Conservation (phyloP, 2,888 invertebrate genomes). For the Allacma fusca region DNA sequence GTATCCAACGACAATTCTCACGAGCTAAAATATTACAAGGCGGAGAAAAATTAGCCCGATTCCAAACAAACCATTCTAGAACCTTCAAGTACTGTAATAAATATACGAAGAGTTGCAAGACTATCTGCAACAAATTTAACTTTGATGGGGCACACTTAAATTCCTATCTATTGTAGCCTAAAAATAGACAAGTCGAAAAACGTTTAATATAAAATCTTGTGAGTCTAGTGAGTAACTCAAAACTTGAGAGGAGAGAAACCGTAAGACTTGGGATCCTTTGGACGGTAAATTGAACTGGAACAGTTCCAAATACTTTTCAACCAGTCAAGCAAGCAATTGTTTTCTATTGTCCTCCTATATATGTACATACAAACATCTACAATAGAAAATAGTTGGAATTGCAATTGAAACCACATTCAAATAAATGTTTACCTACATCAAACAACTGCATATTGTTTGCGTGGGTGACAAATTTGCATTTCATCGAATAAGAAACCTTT, state of each 20-base stretch:
- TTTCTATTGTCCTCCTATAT: neutral
- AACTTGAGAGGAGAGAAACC: slow-evolving; percentile 14
- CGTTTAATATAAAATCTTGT: slow-evolving; percentile 23
- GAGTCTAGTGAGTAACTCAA: slow-evolving; percentile 2
- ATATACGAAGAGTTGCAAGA: neutral
- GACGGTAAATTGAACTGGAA: slow-evolving; percentile 37
- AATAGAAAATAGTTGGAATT: slow-evolving; percentile 1
- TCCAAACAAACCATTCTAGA: too few relatives aligned
- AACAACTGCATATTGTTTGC: neutral
- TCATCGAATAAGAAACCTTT: too few relatives aligned
- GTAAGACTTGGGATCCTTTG: slow-evolving; percentile 9
- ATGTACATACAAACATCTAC: neutral
- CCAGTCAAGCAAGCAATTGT: slow-evolving; percentile 40
- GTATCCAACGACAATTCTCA: slow-evolving; percentile 42
- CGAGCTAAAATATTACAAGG: neutral
- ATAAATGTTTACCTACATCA: neutral
- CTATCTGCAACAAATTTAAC: neutral
- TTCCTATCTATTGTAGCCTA: slow-evolving; percentile 27
- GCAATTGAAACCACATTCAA: neutral
- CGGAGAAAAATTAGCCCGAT: too few relatives aligned
- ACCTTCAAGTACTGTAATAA: too few relatives aligned
- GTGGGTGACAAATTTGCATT: neutral
- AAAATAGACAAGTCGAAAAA: slow-evolving; percentile 27
- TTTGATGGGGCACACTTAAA: slow-evolving; percentile 28
- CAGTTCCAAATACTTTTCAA: slow-evolving; percentile 30